phyloP scores from a whole-genome alignment of 2,113 vertebrate species.

The Cichladusa arquata region DNA sequence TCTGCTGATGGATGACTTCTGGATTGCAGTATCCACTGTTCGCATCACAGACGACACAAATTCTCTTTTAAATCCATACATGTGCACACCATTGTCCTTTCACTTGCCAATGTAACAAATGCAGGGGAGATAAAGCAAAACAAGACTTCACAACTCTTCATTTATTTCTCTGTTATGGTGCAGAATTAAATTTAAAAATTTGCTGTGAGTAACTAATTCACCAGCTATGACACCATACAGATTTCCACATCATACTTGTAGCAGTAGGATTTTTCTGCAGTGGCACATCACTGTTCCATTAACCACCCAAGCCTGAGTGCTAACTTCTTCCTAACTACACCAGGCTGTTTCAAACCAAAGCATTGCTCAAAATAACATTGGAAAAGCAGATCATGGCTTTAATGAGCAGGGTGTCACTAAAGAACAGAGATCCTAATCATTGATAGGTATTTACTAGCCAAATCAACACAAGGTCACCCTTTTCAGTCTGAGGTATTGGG shows the following conservation, averaged over 20 bases:
- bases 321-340: not conserved
- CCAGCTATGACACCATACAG: not conserved
- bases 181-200: not conserved
- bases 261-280: not conserved
- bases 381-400: not conserved
- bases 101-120: not conserved
- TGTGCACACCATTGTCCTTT: not conserved
- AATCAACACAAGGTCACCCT: not conserved
- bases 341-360: not conserved
- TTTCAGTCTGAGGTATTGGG: not conserved
- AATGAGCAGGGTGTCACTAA: not conserved
- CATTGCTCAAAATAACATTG: not conserved
- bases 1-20: not conserved
- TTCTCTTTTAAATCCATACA: not conserved
- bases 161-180: not conserved
- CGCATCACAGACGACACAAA: not conserved
- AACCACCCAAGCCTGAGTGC: not conserved
- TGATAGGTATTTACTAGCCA: not conserved
- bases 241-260: not conserved
- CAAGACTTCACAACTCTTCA: not conserved
- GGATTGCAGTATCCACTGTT: not conserved
- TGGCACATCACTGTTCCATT: not conserved
- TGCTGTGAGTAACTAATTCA: not conserved
- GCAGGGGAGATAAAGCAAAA: not conserved
- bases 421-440: not conserved